A percentile compares a stretch with the other conserved stretches of the same genome.
Evolutionary conservation across 2,888 invertebrate genomes (phyloP).

Genomic region (Mycalesis mineus): DNA sequence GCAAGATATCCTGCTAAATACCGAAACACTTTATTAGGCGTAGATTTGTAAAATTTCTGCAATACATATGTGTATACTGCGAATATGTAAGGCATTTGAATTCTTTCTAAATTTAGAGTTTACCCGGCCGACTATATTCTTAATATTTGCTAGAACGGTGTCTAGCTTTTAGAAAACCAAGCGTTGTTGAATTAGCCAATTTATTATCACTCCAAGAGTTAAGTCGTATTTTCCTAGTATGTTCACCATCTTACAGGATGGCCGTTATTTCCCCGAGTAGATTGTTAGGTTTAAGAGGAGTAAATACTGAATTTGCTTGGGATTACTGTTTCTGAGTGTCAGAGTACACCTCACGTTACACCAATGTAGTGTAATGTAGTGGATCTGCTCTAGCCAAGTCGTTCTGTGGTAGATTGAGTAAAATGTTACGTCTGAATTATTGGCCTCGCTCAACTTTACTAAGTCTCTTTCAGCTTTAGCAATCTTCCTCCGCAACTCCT

Average conservation of each 20-base stretch:
- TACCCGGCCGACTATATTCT: not conserved
- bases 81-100: not conserved
- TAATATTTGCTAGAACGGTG: not conserved
- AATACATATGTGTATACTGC: not conserved
- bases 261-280: slow-evolving; percentile 22
- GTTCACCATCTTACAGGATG: slow-evolving; percentile 5
- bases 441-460: no score
- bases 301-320: slow-evolving; percentile 28
- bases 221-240: not conserved
- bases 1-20: no score
- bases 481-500: no score
- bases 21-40: no score
- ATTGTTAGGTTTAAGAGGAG: slow-evolving; percentile 19
- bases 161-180: not conserved
- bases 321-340: slow-evolving; percentile 26
- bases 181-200: not conserved
- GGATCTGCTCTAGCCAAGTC: not conserved
- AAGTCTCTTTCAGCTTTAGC: no score
- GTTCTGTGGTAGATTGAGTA: not conserved
- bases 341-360: slow-evolving; percentile 23
- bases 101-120: not conserved
- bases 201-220: not conserved
- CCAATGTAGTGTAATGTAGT: not conserved
- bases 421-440: not conserved
- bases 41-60: no score